Percentiles rank a stretch among this genome's conserved stretches.
Conservation (phyloP, 2,113 vertebrate genomes). For the Arothron firmamentum region DNA sequence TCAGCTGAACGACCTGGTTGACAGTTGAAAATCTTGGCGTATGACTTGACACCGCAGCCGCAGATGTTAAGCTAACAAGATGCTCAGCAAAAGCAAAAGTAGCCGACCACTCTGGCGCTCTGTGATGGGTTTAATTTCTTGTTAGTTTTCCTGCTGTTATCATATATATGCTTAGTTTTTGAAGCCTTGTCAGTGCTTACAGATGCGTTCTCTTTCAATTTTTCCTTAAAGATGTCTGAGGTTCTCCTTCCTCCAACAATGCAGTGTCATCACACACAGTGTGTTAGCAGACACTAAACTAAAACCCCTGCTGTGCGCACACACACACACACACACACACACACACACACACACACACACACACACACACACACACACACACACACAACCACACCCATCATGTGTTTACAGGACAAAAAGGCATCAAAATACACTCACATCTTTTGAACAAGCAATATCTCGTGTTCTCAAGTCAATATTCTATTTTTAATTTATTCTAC, state of each 20-base stretch:
- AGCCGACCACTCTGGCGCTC: not conserved
- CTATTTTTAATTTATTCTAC: no score
- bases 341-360: no score
- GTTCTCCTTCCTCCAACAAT: conserved; percentile 22
- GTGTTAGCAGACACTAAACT: conserved; percentile 42
- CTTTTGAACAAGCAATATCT: not conserved
- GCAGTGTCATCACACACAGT: no score
- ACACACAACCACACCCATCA: not conserved
- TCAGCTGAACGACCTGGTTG: conserved; percentile 2
- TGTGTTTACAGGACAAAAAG: not conserved
- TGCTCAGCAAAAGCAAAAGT: no score
- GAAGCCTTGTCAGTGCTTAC: not conserved
- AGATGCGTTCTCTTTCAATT: not conserved
- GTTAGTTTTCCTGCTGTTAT: conserved; percentile 4
- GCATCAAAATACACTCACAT: not conserved
- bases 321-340: conserved; percentile 6
- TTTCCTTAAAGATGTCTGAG: conserved; percentile 6
- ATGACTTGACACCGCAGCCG: conserved; percentile 7
- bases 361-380: conserved; percentile 13
- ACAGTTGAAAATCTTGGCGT: conserved; percentile 7
- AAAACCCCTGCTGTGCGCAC: conserved; percentile 13
- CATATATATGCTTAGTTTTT: not conserved
- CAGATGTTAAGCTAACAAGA: not conserved
- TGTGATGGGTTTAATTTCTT: not conserved
- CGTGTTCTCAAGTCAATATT: not conserved